Base-by-base conservation (phyloP, 2,113 vertebrate species). In the Spheniscus mendiculus region DNA sequence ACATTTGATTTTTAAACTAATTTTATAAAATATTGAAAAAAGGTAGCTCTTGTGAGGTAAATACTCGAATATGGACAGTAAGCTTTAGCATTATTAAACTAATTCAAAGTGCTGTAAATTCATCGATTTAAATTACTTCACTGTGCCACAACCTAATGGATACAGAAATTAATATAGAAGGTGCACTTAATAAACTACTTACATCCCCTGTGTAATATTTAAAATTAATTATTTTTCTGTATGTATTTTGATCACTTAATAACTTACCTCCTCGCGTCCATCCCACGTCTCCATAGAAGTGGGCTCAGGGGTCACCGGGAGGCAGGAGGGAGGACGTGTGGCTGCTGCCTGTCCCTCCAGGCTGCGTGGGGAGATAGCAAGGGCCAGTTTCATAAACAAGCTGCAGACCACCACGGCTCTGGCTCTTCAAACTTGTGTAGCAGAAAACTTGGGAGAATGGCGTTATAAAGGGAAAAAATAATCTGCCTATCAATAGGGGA, bases 111-210 rank as follows among this genome's bases (percentile, higher is more conserved):
- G 63, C 45, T 84, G 12, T 90, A 95, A 96, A 94, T 88, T 74
- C 55, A 61, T 84, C 83, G 67, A 83, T 89, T 96, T 95, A 72
- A 92, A 79, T 93, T 82, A 36, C 42, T 93, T 78, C 38, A 44
- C 42, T 80, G 25, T 95, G 47, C 81, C 56, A 36, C 12, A 9
- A 95, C 36, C 69, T 90, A 82, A 80, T 91, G 76, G 55, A 87
- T 95, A 56, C 67, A 87, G 78, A 87, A 91, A 87, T 93, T 90
- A 91, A 87, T 94, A 71, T 78, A 45, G 62, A 90, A 91, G 76
- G 61, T 76, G 58, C 52, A 76, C 59, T 86, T 92, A 95, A 85
- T 79, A 83, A 82, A 49, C 61, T 66, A 50, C 55, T 83, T 84
- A 32, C 10, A 83, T 90, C 44, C 32, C 45, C n/a, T 2, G 0